phyloP scores from a whole-genome alignment of 2,888 invertebrate genomes.

The Spodoptera littoralis region DNA sequence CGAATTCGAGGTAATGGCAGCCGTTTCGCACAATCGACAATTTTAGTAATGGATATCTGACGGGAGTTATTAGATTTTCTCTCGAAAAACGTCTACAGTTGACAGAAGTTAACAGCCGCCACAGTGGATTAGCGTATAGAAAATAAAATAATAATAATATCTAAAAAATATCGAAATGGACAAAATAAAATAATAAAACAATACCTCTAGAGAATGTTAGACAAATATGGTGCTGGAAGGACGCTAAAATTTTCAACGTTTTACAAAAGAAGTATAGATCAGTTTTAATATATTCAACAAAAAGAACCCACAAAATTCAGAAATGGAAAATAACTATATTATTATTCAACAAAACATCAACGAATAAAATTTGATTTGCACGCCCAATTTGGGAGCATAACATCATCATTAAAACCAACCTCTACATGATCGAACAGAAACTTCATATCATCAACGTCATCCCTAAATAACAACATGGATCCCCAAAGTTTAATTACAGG shows the following conservation, averaged over 20 bases:
- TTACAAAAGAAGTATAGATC: no score
- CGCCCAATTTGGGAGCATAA: not conserved
- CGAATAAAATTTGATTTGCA: no score
- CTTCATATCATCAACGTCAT: constrained; percentile 31
- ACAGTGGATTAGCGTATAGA: constrained; percentile 1
- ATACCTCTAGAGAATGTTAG: no score
- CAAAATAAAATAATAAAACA: no score
- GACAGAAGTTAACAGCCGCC: constrained; percentile 14
- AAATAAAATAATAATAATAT: not conserved
- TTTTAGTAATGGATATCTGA: constrained; percentile 41
- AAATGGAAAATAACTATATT: no score
- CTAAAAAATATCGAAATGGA: no score
- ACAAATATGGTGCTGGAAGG: no score
- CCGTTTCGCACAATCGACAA: constrained; percentile 27
- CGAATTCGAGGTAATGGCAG: constrained; percentile 14
- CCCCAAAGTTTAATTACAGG: constrained; percentile 50
- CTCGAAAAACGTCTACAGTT: constrained; percentile 1
- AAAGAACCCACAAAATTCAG: no score
- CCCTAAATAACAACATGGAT: constrained; percentile 24
- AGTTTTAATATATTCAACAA: no score
- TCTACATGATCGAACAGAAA: not conserved
- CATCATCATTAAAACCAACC: constrained; percentile 4
- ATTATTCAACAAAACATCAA: no score
- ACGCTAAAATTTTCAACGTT: no score
- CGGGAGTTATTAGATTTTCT: constrained; percentile 24